Conservation (phyloP, 2,113 vertebrate genomes). For the Equus quagga region DNA sequence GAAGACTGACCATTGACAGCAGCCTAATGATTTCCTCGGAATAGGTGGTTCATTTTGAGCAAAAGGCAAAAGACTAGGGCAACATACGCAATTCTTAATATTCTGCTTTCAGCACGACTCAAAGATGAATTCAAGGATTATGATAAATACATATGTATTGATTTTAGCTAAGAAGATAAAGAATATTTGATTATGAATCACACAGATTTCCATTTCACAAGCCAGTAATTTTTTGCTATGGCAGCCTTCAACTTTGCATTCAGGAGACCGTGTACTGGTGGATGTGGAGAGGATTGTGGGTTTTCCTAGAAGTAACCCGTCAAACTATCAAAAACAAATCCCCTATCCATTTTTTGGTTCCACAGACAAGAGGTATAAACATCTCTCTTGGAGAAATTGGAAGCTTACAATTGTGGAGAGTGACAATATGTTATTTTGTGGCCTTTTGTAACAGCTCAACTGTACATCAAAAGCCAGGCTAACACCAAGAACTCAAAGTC, state of each 20-base stretch:
- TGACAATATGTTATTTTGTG: not conserved
- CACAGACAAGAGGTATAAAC: not conserved
- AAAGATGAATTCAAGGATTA: conserved; percentile 4
- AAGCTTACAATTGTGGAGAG: conserved; percentile 3
- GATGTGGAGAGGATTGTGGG: not conserved
- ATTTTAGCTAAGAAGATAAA: not conserved
- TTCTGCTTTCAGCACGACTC: conserved; percentile 7
- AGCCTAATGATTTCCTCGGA: not conserved
- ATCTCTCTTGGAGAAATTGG: not conserved
- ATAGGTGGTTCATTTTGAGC: not conserved
- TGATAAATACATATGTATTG: not conserved
- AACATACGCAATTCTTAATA: not conserved
- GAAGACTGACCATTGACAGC: not conserved
- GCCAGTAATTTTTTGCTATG: not conserved
- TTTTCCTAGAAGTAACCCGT: not conserved
- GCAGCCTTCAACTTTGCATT: not conserved
- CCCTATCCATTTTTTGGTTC: not conserved
- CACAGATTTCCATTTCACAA: not conserved
- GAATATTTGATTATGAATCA: not conserved
- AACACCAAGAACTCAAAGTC: conserved; percentile 15
- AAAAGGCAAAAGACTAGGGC: not conserved
- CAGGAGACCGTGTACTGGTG: not conserved
- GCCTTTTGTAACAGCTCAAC: not conserved
- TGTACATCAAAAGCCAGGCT: not conserved
- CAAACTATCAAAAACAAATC: conserved; percentile 37